phyloP scores from a whole-genome alignment of 2,797 vertebrate genomes.

The Centropyge bicolor region DNA sequence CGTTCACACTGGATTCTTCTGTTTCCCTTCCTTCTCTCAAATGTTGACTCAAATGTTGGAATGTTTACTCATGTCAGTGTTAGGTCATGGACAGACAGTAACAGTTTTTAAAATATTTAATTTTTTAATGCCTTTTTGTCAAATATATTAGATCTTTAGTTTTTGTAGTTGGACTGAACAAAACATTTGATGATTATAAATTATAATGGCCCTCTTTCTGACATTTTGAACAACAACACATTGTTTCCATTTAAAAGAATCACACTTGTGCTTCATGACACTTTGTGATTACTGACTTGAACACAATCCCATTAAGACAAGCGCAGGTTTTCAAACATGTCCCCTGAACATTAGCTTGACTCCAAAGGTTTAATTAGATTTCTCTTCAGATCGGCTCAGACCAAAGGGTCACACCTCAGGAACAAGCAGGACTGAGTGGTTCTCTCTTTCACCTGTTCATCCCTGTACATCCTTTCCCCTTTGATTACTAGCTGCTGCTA shows the following conservation, averaged over 20 bases:
- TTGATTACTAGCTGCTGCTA: constrained; percentile 2
- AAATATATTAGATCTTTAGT: neutral
- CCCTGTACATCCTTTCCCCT: constrained; percentile 4
- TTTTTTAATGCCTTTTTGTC: neutral
- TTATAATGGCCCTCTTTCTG: neutral
- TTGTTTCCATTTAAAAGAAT: neutral
- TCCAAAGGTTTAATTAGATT: neutral
- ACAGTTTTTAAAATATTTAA: too few species aligned
- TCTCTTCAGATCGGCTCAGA: neutral
- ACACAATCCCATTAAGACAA: too few species aligned
- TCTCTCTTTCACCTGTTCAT: constrained; percentile 3
- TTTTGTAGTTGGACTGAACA: neutral
- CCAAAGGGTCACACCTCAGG: neutral
- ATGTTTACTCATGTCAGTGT: neutral
- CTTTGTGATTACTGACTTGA: neutral
- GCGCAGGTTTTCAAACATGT: neutral
- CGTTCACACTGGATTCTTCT: neutral
- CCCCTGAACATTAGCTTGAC: neutral
- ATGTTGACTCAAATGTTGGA: too few species aligned
- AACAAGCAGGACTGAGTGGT: neutral
- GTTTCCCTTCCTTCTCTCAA: neutral
- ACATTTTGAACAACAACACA: too few species aligned
- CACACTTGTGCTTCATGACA: neutral
- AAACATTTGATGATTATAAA: neutral
- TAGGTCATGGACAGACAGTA: neutral